These are phyloP conservation scores for Criorhina ranunculi DNA, from an alignment of 2,888 invertebrate species.

Conservation along the genomic window DNA sequence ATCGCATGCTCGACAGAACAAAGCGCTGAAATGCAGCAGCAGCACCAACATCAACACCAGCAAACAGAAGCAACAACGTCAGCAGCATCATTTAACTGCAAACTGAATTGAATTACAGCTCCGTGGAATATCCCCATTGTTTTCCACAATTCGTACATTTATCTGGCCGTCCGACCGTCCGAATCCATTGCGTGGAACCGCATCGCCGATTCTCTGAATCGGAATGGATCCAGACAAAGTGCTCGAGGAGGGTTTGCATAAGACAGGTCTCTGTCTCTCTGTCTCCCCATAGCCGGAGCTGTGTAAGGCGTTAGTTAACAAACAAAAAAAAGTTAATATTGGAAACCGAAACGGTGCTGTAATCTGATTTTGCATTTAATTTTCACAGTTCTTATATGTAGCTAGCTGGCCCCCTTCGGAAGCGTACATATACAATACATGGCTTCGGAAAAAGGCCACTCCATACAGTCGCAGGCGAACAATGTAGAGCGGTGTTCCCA, in stretches of 20 bases:
- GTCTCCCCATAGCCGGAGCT: not conserved
- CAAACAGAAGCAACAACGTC: constrained; percentile 71
- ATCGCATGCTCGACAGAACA: constrained; percentile 76
- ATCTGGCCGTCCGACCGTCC: constrained; percentile 30
- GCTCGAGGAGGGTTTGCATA: constrained; percentile 29
- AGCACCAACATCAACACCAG: constrained; percentile 60
- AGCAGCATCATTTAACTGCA: constrained; percentile 72
- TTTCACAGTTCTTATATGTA: constrained; percentile 35
- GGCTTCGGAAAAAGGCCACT: constrained; percentile 2
- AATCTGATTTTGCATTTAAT: constrained; percentile 70
- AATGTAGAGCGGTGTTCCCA: constrained; percentile 65
- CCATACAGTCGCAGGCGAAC: constrained; percentile 15
- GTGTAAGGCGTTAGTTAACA: constrained; percentile 60
- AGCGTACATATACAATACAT: constrained; percentile 1
- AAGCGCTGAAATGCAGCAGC: constrained; percentile 73
- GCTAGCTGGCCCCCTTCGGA: not conserved
- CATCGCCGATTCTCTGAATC: constrained; percentile 61
- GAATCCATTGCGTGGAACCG: constrained; percentile 68
- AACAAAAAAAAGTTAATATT: constrained; percentile 72
- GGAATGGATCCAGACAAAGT: constrained; percentile 58
- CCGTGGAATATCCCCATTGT: constrained; percentile 60
- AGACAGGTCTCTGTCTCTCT: constrained; percentile 16
- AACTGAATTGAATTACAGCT: constrained; percentile 74
- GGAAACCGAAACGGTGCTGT: constrained; percentile 52
- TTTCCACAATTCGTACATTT: constrained; percentile 48